Conservation (phyloP, 2,888 invertebrate species). For the Melinopterus prodromus region DNA sequence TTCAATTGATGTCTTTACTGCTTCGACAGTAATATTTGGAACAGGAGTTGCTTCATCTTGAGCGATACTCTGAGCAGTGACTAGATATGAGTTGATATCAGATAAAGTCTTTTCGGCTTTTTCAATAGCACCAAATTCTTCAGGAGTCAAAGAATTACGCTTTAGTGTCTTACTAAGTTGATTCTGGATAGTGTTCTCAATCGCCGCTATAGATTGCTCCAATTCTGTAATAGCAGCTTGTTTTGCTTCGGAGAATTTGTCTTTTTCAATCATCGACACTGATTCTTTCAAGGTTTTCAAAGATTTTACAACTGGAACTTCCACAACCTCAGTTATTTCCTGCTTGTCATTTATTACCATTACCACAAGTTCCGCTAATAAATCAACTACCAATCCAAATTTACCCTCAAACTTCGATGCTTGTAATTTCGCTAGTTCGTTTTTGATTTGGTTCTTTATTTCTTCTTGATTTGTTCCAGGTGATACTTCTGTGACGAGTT, state of each 20-base stretch:
- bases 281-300: conserved; percentile 49
- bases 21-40: conserved; percentile 44
- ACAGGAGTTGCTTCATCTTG: conserved; percentile 32
- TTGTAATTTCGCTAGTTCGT: conserved; percentile 5
- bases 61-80: conserved; percentile 29
- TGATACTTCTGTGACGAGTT: conserved; percentile 10
- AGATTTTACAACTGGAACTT: conserved; percentile 43
- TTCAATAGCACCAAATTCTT: conserved; percentile 52
- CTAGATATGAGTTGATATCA: conserved; percentile 50
- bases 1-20: conserved; percentile 54
- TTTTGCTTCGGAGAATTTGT: conserved; percentile 48
- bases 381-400: neutral
- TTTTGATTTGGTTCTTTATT: conserved; percentile 9
- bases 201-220: conserved; percentile 51
- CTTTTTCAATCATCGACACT: conserved; percentile 49
- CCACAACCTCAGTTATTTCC: neutral
- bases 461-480: conserved; percentile 4
- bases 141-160: conserved; percentile 40
- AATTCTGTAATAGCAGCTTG: conserved; percentile 51
- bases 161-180: conserved; percentile 39
- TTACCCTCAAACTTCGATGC: conserved; percentile 5
- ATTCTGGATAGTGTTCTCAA: conserved; percentile 46
- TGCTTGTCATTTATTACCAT: conserved; percentile 11
- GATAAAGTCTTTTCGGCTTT: conserved; percentile 50
- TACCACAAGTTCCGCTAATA: conserved; percentile 9